Base-by-base conservation (phyloP, 2,888 invertebrate species). In the Coelopa pilipes region DNA sequence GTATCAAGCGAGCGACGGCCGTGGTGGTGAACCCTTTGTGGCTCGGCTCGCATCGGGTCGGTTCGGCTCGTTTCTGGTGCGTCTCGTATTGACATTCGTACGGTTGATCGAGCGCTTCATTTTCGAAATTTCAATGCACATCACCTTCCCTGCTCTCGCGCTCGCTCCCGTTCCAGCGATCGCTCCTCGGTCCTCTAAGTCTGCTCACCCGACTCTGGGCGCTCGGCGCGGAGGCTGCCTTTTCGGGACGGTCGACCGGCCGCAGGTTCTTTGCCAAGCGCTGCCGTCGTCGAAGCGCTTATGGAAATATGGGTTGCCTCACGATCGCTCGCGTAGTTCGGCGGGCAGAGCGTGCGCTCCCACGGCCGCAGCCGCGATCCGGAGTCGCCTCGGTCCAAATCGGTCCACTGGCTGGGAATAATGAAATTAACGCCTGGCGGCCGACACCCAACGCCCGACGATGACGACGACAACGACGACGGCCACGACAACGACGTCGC, bases 191-290 rank as follows among this genome's bases (percentile, higher is more conserved):
- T n/a, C n/a, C n/a, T n/a, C n/a, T n/a, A n/a, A n/a, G n/a, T n/a
- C n/a, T n/a, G n/a, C n/a, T n/a, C n/a, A n/a, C n/a, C n/a, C 34
- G 34, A 34, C 34, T 34, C 34, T 34, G 4, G 34, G 2, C 4
- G 34, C 34, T 7, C 7, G 34, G 7, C 7, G 34, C 34, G 7
- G 21, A 59, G 21, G 21, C 24, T 59, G 19, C 13, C 57, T 59
- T 24, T 59, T 3, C 57, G 21, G 13, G 57, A 19, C 57, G 24
- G 4, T 57, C 57, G 17, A 19, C 17, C 11, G 21, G 34, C 11
- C 34, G 13, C 24, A 12, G 13, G 19, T 50, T 34, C 15, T 47
- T 70, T 62, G 50, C 70, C 62, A 70, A 49, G 21, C 17, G 34
- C 21, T 59, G 46, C 21, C 34, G 24, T n/a, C 11, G n/a, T 13